Conservation (phyloP, 2,113 vertebrate species). For the Neodon shergylaensis region DNA sequence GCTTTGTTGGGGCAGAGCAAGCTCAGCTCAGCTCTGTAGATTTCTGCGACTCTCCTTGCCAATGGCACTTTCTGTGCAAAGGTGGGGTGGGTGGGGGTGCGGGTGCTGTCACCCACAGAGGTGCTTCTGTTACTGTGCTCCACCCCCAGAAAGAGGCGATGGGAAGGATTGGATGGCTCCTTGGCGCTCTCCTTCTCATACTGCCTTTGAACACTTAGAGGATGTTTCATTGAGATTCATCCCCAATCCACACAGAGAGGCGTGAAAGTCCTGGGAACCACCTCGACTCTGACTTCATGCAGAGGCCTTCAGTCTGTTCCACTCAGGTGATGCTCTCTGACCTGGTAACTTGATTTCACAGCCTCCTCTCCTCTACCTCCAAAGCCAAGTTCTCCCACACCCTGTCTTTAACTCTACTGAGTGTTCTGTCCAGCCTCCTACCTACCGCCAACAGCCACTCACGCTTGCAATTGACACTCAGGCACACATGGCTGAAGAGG, state of each 20-base stretch:
- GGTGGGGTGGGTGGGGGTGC: accelerated
- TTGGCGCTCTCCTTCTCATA: accelerated
- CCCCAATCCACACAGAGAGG: background rate
- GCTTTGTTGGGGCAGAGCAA: background rate
- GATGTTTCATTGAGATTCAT: background rate
- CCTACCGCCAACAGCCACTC: accelerated
- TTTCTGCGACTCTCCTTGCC: background rate
- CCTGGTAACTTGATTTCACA: background rate
- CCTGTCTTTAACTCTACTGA: background rate
- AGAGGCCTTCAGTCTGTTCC: background rate
- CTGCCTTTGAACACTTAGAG: background rate
- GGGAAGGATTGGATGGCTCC: background rate
- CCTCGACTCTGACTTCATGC: accelerated
- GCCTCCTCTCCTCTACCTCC: background rate
- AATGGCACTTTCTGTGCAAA: no score
- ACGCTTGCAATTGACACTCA: background rate
- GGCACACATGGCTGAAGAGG: accelerated
- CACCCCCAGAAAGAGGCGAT: background rate
- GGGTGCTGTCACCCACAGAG: no score
- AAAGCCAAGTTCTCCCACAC: background rate
- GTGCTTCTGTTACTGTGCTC: background rate
- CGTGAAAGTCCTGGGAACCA: background rate
- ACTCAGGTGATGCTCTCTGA: background rate
- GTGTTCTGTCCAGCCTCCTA: background rate
- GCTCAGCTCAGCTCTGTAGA: background rate